Conservation (phyloP, 1,140 invertebrate species). For the Hylaeus volcanicus region DNA sequence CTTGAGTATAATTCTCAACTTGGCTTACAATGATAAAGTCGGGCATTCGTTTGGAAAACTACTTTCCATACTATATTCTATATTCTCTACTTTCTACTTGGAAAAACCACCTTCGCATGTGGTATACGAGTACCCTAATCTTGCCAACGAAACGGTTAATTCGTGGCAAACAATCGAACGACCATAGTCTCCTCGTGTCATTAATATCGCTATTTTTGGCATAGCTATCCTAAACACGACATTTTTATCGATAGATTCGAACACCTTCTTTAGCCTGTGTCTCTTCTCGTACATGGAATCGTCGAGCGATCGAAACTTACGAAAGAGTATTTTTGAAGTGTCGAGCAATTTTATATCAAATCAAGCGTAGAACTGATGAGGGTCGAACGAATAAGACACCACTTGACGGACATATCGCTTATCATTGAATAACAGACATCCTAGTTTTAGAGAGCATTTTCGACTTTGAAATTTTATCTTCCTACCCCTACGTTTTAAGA, state of each 20-base stretch:
- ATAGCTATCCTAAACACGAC: conserved; percentile 14
- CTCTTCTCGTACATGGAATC: conserved; percentile 33
- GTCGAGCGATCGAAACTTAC: not conserved
- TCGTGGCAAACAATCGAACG: not conserved
- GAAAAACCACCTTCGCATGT: no score
- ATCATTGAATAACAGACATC: conserved; percentile 70
- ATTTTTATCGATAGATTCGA: conserved; percentile 23
- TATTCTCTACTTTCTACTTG: no score
- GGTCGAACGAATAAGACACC: conserved; percentile 47
- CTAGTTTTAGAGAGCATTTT: conserved; percentile 69
- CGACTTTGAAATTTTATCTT: conserved; percentile 66
- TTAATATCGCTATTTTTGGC: conserved; percentile 6
- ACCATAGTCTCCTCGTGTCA: conserved; percentile 20
- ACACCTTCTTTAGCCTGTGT: conserved; percentile 15
- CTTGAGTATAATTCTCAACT: no score
- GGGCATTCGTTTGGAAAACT: no score
- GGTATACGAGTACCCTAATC: no score
- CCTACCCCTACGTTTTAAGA: conserved; percentile 57
- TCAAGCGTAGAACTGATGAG: conserved; percentile 39
- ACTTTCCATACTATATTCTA: no score
- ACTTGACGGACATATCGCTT: conserved; percentile 74
- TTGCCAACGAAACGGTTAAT: not conserved
- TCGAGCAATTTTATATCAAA: conserved; percentile 66
- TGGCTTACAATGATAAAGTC: no score
- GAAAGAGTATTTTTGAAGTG: conserved; percentile 37